Base-by-base conservation (phyloP, 2,113 vertebrate genomes). In the Scopus umbretta region DNA sequence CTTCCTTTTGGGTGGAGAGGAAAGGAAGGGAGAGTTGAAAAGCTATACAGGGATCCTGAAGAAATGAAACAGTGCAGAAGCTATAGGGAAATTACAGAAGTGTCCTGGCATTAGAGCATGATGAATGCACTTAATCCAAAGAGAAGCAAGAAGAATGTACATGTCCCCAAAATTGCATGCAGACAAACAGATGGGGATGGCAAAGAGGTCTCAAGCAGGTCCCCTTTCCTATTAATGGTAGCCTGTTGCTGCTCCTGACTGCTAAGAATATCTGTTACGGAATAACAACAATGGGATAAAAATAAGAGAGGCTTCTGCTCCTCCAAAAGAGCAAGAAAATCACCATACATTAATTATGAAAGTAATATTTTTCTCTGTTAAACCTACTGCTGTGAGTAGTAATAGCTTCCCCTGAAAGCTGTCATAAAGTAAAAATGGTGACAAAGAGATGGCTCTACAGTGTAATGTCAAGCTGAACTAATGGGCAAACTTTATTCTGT, bases 361-460 rank as follows among this genome's bases (percentile, higher is more conserved):
- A 88, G 36, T 90, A 36, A 29, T 71, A 38, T 50, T 93, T 90
- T 52, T 86, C 25, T 89, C 45, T 92, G 76, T 49, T 55, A 86
- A 40, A 80, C 63, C 67, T 56, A 63, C 94, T 81, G 68, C 82
- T 84, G 85, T 67, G 82, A 90, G 52, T 59, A 83, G 80, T 45
- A 92, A 86, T 92, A 85, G 32, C 72, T 94, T 92, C 63, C 53
- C 42, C 52, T 9, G 27, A 86, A 95, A 82, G 45, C 75, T 80
- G 63, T 88, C 59, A 55, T 16, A n/a, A 68, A 45, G 40, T 29
- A 47, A 59, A 85, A 88, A 49, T 1, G 8, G 50, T 78, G 94
- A 59, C 75, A 67, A 20, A 81, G 71, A 71, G 45, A 26, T 73
- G 67, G 19, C 32, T 76, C 19, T 63, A 8, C 16, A 40, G 20